Conservation (phyloP, 2,888 invertebrate genomes). For the Lithophane socia region DNA sequence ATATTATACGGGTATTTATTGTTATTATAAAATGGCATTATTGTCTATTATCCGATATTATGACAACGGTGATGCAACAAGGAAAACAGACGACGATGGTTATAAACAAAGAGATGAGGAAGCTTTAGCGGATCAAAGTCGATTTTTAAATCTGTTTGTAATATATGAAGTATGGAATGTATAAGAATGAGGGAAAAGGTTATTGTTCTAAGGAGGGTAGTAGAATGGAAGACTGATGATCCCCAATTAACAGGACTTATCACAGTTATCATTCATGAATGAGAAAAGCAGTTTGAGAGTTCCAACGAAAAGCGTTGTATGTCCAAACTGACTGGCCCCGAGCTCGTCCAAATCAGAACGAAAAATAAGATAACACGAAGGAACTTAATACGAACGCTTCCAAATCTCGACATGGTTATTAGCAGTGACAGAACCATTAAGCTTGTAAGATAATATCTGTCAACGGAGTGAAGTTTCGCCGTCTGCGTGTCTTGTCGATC, state of each 20-base stretch:
- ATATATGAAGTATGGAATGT: conserved; percentile 12
- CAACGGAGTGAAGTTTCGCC: conserved; percentile 43
- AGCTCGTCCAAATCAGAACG: background rate
- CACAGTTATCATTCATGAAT: too few relatives aligned
- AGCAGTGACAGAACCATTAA: conserved; percentile 56
- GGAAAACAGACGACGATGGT: conserved; percentile 70
- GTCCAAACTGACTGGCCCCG: background rate
- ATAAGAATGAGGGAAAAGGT: conserved; percentile 2
- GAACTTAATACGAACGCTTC: conserved; percentile 35
- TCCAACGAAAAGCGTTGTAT: background rate
- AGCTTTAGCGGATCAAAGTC: conserved; percentile 46
- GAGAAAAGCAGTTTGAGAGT: background rate
- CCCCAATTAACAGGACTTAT: too few relatives aligned
- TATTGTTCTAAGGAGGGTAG: background rate
- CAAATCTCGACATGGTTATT: conserved; percentile 52
- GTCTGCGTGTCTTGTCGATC: conserved; percentile 32
- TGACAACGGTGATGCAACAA: conserved; percentile 73
- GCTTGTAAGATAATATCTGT: conserved; percentile 58
- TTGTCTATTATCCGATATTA: conserved; percentile 69
- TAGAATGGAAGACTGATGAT: background rate
- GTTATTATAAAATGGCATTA: conserved; percentile 61
- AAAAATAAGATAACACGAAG: conserved; percentile 1
- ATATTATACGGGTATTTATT: conserved; percentile 61
- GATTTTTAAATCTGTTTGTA: conserved; percentile 42
- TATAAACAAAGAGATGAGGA: conserved; percentile 57